Evolutionary conservation across 2,888 invertebrate species (phyloP).

Genomic region (Eristalis pertinax): DNA sequence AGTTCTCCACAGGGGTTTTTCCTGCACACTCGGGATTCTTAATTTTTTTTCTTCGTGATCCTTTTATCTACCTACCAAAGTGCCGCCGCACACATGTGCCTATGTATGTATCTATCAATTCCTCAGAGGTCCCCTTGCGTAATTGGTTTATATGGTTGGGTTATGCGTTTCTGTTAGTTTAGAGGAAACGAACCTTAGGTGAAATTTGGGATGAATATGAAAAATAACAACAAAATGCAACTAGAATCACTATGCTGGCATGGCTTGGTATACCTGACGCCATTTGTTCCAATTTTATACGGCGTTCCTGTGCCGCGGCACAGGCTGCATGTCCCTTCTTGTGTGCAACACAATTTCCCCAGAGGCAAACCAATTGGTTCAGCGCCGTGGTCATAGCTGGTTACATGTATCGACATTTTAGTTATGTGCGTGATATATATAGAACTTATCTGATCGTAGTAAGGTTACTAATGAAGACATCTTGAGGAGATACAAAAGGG

Average conservation of each 20-base stretch:
- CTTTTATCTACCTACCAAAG: conserved; percentile 69
- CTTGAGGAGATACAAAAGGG: conserved; percentile 25
- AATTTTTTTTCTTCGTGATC: conserved; percentile 25
- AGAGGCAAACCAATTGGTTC: conserved; percentile 13
- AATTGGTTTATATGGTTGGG: conserved; percentile 29
- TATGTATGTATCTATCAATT: conserved; percentile 25
- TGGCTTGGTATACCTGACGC: conserved; percentile 43
- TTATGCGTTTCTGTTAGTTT: neutral
- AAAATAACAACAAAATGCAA: neutral
- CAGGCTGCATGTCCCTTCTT: neutral
- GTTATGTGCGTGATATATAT: conserved; percentile 7
- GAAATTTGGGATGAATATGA: conserved; percentile 40
- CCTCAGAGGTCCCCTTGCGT: conserved; percentile 38
- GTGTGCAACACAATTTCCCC: conserved; percentile 45
- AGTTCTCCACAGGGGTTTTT: conserved; percentile 64
- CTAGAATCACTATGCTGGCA: neutral
- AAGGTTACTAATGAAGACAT: conserved; percentile 72
- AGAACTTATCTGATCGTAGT: conserved; percentile 68
- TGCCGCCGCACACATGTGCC: conserved; percentile 42
- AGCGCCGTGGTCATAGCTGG: too few relatives aligned
- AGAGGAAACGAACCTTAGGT: conserved; percentile 46
- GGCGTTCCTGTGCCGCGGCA: neutral
- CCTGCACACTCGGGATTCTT: conserved; percentile 52
- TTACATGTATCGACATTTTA: too few relatives aligned
- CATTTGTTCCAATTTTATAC: conserved; percentile 60